Conservation (phyloP, 2,113 vertebrate species). For the Ardeotis arabs region DNA sequence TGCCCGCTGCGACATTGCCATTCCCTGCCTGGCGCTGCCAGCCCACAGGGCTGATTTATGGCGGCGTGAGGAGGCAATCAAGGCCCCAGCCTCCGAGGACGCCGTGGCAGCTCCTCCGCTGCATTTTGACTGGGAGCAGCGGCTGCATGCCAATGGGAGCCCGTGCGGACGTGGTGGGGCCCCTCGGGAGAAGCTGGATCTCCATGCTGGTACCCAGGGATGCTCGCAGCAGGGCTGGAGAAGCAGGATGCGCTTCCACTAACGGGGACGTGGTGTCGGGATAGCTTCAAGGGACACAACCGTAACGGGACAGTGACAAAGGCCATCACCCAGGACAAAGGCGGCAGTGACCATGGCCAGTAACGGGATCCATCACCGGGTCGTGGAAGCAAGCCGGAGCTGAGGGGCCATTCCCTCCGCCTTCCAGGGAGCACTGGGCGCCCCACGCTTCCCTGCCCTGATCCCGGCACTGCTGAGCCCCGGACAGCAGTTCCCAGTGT, state of each 20-base stretch:
- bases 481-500: background rate
- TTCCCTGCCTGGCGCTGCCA: background rate
- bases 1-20: background rate
- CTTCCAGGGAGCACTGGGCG: background rate
- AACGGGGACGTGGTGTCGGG: fast-evolving
- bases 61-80: background rate
- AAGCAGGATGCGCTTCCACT: background rate
- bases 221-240: background rate
- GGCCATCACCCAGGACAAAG: background rate
- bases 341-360: fast-evolving
- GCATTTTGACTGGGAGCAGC: background rate
- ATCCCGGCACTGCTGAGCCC: background rate
- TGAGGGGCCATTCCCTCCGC: background rate
- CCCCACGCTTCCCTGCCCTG: background rate
- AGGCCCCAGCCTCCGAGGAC: background rate
- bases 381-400: background rate
- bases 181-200: background rate
- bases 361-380: background rate
- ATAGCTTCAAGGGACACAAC: background rate
- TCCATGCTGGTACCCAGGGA: fast-evolving
- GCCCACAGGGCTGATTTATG: slow-evolving; percentile 13
- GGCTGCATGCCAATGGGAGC: background rate
- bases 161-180: fast-evolving
- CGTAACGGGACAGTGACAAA: background rate
- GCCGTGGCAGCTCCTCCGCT: background rate